phyloP scores from a whole-genome alignment of 2,888 invertebrate species.

The Phyto melanocephala region DNA sequence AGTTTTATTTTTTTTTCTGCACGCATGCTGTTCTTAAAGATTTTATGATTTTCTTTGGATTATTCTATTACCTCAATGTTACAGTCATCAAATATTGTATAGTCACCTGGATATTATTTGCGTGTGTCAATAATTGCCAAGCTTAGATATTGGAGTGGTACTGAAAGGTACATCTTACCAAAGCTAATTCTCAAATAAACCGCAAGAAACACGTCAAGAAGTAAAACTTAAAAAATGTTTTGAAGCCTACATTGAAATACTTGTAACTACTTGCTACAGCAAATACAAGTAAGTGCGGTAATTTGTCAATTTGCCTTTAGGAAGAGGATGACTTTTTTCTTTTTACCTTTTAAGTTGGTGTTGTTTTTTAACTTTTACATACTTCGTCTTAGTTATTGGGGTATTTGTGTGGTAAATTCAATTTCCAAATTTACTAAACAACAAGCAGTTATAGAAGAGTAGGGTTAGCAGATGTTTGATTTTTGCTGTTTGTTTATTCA shows the following conservation, averaged over 20 bases:
- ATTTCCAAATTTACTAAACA: background rate
- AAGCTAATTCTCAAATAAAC: constrained; percentile 21
- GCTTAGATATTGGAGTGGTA: constrained; percentile 3
- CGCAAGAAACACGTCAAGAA: background rate
- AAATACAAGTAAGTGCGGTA: constrained; percentile 41
- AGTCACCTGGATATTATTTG: constrained; percentile 13
- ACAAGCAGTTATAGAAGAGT: background rate
- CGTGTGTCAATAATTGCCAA: constrained; percentile 44
- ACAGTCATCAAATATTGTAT: background rate
- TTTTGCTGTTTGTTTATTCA: no score
- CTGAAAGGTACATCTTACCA: constrained; percentile 4
- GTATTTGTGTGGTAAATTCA: constrained; percentile 1
- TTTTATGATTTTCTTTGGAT: constrained; percentile 8
- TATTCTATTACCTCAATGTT: background rate
- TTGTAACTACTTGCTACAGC: constrained; percentile 17
- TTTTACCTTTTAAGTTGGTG: background rate
- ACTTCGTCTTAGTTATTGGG: background rate
- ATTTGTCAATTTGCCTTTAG: constrained; percentile 62
- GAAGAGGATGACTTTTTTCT: constrained; percentile 49
- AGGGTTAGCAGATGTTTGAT: constrained; percentile 8
- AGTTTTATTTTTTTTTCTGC: background rate
- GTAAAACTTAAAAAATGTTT: constrained; percentile 28
- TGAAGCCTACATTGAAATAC: background rate
- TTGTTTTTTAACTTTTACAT: background rate
- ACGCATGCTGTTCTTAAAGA: constrained; percentile 29